Base-by-base conservation (phyloP, 1,140 invertebrate genomes). In the Lasioglossum albipes region DNA sequence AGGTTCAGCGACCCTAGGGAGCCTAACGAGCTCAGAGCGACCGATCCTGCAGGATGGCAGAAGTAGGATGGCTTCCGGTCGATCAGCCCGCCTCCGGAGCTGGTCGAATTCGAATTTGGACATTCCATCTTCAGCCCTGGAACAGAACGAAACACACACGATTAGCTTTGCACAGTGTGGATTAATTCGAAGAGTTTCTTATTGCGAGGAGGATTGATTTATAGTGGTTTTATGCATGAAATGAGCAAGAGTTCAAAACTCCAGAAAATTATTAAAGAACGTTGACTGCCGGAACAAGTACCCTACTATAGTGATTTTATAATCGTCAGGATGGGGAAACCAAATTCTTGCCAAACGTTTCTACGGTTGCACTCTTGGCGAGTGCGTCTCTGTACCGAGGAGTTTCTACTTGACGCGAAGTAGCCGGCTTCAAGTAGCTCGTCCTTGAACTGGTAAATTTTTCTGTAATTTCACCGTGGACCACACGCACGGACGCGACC, bases 41-140 rank as follows among this genome's bases (percentile, higher is more conserved):
- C 88, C 4, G 91, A 87, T 67, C 87, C 86, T 61, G 83, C 59
- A 13, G 91, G 85, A 61, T 91, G 89, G 66, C 88, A 81, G 18
- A 93, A 87, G 84, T 92, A 93, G 7, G 90, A 84, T 2, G 92
- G 81, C 66, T 93, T 93, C 69, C 91, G 85, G n/a, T 93, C 92
- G 9, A 91, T 80, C 13, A 91, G 80, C 20, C 90, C 89, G n/a
- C 91, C 90, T 2, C 90, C 90, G 9, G 89, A 91, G 77, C 88
- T 90, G 57, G 85, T 91, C 22, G 90, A 89, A 64, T 82, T 90
- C 18, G 90, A 88, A 71, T 84, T 92, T 5, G 88, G 83, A 64
- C 90, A 91, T 31, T 90, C 90, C 81, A 91, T 89, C 67, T 90
- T 88, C 49, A 91, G 79, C 4, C 88, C 91, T 92, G 85, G 22